Conservation (phyloP, 2,888 invertebrate species). For the Brachyptera risi region DNA sequence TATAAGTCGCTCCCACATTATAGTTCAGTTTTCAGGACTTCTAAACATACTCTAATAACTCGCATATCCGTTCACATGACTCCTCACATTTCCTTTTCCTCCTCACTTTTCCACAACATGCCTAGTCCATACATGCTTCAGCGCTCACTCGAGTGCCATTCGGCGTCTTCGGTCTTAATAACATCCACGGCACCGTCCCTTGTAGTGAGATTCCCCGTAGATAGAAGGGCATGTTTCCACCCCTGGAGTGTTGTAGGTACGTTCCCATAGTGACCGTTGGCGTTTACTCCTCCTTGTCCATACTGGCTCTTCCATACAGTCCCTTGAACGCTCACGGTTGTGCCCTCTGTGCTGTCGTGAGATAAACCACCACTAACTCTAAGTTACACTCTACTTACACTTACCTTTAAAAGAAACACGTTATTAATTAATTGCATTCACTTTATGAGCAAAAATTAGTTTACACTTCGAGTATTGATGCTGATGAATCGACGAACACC, state of each 20-base stretch:
- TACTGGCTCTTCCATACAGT: neutral
- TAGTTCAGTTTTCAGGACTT: neutral
- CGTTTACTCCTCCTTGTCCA: neutral
- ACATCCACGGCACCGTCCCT: constrained; percentile 9
- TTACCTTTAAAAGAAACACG: too few relatives aligned
- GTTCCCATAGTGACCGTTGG: neutral
- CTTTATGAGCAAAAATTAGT: too few relatives aligned
- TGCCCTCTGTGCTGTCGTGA: neutral
- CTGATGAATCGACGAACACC: too few relatives aligned
- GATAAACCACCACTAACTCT: neutral
- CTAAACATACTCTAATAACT: neutral
- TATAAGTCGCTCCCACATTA: neutral
- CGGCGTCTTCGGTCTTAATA: constrained; percentile 9
- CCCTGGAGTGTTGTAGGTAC: neutral
- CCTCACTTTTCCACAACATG: constrained; percentile 4
- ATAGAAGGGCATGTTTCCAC: neutral
- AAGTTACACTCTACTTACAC: neutral
- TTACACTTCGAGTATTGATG: too few relatives aligned
- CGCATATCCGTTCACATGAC: neutral
- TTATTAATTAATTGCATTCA: too few relatives aligned
- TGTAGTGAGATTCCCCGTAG: neutral
- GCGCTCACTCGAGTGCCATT: constrained; percentile 2
- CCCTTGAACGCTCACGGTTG: neutral
- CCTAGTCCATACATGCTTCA: neutral
- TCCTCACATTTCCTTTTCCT: too few relatives aligned